phyloP scores from a whole-genome alignment of 2,113 vertebrate species.

The Taxidea taxus region DNA sequence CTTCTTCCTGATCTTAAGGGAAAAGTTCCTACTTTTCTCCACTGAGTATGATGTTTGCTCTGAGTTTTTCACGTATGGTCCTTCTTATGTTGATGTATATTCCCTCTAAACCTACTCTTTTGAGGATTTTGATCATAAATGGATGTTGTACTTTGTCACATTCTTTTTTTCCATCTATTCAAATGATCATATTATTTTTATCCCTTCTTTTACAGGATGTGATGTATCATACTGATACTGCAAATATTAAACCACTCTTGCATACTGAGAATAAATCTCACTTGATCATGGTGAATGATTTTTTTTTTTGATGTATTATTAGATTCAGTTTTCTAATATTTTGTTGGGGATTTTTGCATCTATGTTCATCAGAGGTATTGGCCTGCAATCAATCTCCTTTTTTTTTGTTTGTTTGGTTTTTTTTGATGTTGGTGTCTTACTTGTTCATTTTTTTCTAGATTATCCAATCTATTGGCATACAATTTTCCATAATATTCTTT shows the following conservation, averaged over 20 bases:
- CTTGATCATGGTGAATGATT: neutral
- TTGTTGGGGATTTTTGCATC: neutral
- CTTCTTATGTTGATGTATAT: neutral
- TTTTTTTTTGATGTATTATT: neutral
- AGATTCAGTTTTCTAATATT: neutral
- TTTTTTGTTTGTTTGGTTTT: neutral
- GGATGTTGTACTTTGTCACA: neutral
- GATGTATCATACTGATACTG: neutral
- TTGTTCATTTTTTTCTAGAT: neutral
- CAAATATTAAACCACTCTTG: neutral
- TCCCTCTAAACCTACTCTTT: neutral
- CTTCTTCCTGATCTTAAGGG: neutral
- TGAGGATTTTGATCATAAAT: neutral
- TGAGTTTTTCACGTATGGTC: neutral
- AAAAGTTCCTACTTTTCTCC: neutral
- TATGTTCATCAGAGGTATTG: neutral
- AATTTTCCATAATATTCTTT: neutral
- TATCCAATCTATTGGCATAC: neutral
- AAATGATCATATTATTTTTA: neutral
- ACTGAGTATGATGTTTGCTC: neutral
- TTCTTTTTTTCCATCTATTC: neutral
- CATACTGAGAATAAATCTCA: neutral
- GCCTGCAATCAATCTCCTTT: neutral
- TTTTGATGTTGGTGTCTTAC: neutral
- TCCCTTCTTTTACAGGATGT: neutral